phyloP scores from a whole-genome alignment of 2,888 invertebrate species.

The Griposia aprilina region DNA sequence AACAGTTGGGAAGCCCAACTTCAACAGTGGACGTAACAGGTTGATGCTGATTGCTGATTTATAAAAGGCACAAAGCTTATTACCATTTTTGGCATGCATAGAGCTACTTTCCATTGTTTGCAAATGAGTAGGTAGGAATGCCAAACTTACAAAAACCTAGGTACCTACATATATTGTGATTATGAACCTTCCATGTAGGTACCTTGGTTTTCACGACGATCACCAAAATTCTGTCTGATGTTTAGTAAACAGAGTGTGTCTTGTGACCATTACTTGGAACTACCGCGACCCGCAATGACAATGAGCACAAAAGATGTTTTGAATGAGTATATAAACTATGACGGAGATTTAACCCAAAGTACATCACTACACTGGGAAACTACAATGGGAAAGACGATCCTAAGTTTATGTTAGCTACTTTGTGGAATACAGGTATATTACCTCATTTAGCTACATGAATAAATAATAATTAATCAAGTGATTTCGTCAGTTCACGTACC shows the following conservation, averaged over 20 bases:
- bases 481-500: background rate
- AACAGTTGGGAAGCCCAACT: background rate
- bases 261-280: slow-evolving; percentile 23
- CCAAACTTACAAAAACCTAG: background rate
- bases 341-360: slow-evolving; percentile 19
- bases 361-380: background rate
- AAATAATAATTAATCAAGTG: background rate
- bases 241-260: slow-evolving; percentile 36
- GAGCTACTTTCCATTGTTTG: slow-evolving; percentile 28
- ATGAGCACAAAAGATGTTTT: slow-evolving; percentile 50
- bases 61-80: background rate
- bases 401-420: slow-evolving; percentile 8
- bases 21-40: background rate
- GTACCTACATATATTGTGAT: background rate
- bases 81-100: slow-evolving; percentile 18
- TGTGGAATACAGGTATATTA: background rate
- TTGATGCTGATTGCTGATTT: background rate
- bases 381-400: slow-evolving; percentile 8
- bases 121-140: slow-evolving; percentile 17
- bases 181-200: background rate
- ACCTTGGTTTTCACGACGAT: background rate
- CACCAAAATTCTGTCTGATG: slow-evolving; percentile 34
- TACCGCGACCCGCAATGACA: slow-evolving; percentile 24
- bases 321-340: slow-evolving; percentile 43
- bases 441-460: background rate